Evolutionary conservation across 2,888 invertebrate species (phyloP).

Genomic region (Drosophila rubida): DNA sequence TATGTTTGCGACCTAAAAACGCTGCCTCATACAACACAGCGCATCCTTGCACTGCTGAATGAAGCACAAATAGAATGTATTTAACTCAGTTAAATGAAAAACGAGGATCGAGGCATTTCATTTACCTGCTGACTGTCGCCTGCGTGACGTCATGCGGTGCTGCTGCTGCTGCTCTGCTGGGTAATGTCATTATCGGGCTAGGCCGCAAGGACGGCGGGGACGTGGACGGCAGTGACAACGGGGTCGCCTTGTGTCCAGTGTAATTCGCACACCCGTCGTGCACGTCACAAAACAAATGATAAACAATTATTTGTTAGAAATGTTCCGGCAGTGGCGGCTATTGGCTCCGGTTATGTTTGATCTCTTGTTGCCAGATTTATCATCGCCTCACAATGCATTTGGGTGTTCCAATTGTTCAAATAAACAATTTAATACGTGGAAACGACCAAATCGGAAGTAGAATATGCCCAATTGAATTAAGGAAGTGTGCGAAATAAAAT

Average conservation of each 20-base stretch:
- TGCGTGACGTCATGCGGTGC: slow-evolving; percentile 74
- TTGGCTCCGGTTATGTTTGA: slow-evolving; percentile 53
- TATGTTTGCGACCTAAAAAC: slow-evolving; percentile 61
- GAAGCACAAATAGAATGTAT: slow-evolving; percentile 38
- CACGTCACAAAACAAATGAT: slow-evolving; percentile 80
- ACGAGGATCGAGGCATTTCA: slow-evolving; percentile 25
- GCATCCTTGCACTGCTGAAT: slow-evolving; percentile 46
- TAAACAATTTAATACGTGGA: slow-evolving; percentile 79
- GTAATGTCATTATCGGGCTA: slow-evolving; percentile 79
- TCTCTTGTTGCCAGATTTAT: slow-evolving; percentile 67
- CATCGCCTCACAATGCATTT: slow-evolving; percentile 62
- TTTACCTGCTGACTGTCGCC: slow-evolving; percentile 52
- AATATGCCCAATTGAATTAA: slow-evolving; percentile 44
- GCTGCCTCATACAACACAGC: slow-evolving; percentile 22
- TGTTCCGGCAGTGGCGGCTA: slow-evolving; percentile 32
- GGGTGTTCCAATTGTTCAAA: slow-evolving; percentile 76
- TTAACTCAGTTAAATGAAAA: slow-evolving; percentile 44
- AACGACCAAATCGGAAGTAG: slow-evolving; percentile 74
- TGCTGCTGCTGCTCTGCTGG: slow-evolving; percentile 43
- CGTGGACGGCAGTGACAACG: neutral
- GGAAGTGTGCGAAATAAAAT: slow-evolving; percentile 18
- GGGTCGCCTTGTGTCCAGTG: slow-evolving; percentile 1
- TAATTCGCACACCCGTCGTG: slow-evolving; percentile 66
- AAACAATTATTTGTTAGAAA: slow-evolving; percentile 77
- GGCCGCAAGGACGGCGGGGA: slow-evolving; percentile 50